Base-by-base conservation (phyloP, 1,140 invertebrate species). In the Scylla paramamosain region DNA sequence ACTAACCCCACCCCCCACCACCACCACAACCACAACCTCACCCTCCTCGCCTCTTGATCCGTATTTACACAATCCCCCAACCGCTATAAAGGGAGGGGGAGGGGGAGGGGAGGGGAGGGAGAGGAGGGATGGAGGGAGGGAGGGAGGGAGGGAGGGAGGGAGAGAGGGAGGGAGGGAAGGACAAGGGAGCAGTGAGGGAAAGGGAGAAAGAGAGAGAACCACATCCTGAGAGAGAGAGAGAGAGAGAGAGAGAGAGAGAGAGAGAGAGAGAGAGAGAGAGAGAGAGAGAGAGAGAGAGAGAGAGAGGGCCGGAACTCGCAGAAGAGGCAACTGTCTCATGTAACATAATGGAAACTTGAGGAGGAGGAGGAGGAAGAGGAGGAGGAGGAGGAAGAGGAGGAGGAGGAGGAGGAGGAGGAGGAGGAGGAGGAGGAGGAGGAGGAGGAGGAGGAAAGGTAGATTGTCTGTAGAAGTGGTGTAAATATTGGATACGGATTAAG, bases 191-290 rank as follows among this genome's bases (percentile, higher is more conserved):
- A 59, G 52, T 4, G 52, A 59, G 52, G 10, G 52, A 59, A 8
- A 59, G 52, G 10, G 52, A 59, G 52, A 59, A 8, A 59, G 52
- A 59, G 52, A 59, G 52, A 83, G 29, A 83, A 83, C 77, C 25
- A 83, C 29, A 45, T 39, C 29, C 31, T 29, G 89, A 91, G 89
- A 91, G 89, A 91, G 89, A 91, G 89, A 91, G 89, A 91, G 89
- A 91, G 89, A 91, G 89, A 91, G 89, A 91, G 89, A 91, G 89
- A 91, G 89, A 91, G 89, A 91, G 89, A 91, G 89, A 91, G 89
- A 91, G 89, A 91, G 89, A 91, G 89, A 91, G 89, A 91, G 89
- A 91, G 89, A 91, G 89, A 91, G 89, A 91, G 89, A 91, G 89
- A 91, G 89, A 91, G 89, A 91, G 89, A 91, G 89, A 91, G 89